A percentile compares a stretch with the other conserved stretches of the same genome.
Conservation (phyloP, 1,140 invertebrate genomes). For the Antheraea mylitta region DNA sequence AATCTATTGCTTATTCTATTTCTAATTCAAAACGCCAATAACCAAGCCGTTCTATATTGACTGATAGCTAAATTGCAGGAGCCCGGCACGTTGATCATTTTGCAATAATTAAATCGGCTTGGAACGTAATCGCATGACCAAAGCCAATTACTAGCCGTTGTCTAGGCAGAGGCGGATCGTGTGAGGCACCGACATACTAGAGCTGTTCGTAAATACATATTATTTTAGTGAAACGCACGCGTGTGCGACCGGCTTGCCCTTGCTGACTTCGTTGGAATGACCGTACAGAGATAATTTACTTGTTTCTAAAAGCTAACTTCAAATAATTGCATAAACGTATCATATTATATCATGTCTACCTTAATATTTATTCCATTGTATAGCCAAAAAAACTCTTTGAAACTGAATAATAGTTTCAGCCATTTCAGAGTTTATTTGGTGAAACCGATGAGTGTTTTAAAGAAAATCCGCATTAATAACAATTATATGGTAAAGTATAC, state of each 20-base stretch:
- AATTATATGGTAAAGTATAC: too few species aligned
- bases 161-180: conserved; percentile 64
- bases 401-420: too few species aligned
- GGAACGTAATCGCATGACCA: conserved; percentile 78
- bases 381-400: too few species aligned
- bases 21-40: conserved; percentile 34
- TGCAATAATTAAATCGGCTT: conserved; percentile 77
- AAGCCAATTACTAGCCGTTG: conserved; percentile 70
- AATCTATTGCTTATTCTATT: conserved; percentile 35
- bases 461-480: too few species aligned
- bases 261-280: conserved; percentile 12
- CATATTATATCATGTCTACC: too few species aligned
- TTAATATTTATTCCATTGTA: too few species aligned
- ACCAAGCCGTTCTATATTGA: conserved; percentile 50
- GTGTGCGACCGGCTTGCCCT: conserved; percentile 46
- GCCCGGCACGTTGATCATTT: conserved; percentile 75
- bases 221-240: conserved; percentile 64
- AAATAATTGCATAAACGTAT: neutral
- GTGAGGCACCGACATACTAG: conserved; percentile 48
- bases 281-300: neutral
- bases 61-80: conserved; percentile 78
- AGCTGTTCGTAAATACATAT: conserved; percentile 57
- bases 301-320: neutral
- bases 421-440: too few species aligned
- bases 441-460: too few species aligned